These are phyloP conservation scores for Brotula barbata DNA, from an alignment of 2,797 vertebrate genomes.

Conservation along the genomic window DNA sequence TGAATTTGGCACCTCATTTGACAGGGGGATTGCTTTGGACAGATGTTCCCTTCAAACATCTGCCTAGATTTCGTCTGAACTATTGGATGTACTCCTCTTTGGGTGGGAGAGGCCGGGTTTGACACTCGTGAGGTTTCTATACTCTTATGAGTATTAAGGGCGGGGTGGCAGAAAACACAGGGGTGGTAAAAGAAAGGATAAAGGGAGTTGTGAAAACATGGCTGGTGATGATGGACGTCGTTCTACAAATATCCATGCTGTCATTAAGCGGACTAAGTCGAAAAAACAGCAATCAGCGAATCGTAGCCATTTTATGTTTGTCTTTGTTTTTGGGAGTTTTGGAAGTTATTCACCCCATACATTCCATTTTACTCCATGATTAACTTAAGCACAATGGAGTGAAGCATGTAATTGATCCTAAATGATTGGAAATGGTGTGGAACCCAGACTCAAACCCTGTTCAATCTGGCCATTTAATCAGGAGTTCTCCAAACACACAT, in stretches of 20 bases:
- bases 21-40: slow-evolving; percentile 41
- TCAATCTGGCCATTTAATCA: slow-evolving; percentile 29
- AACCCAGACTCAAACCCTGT: slow-evolving; percentile 23
- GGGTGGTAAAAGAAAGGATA: slow-evolving; percentile 25
- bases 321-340: slow-evolving; percentile 7
- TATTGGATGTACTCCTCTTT: slow-evolving; percentile 37
- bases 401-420: slow-evolving; percentile 46
- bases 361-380: slow-evolving; percentile 16
- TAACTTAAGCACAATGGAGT: slow-evolving; percentile 57
- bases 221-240: slow-evolving; percentile 10
- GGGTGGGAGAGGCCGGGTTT: slow-evolving; percentile 39
- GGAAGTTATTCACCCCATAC: slow-evolving; percentile 7
- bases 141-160: slow-evolving; percentile 19
- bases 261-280: background rate
- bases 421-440: slow-evolving; percentile 58
- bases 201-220: slow-evolving; percentile 23
- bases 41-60: slow-evolving; percentile 59
- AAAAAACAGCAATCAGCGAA: slow-evolving; percentile 9
- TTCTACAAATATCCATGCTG: too few species aligned
- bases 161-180: slow-evolving; percentile 23
- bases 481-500: slow-evolving; percentile 27
- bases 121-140: slow-evolving; percentile 34
- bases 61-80: slow-evolving; percentile 38
- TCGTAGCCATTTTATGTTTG: slow-evolving; percentile 5
- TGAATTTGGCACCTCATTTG: slow-evolving; percentile 57